A percentile compares a stretch with the other conserved stretches of the same genome.
phyloP scores from a whole-genome alignment of 2,797 vertebrate species.

The Microtus californicus region DNA sequence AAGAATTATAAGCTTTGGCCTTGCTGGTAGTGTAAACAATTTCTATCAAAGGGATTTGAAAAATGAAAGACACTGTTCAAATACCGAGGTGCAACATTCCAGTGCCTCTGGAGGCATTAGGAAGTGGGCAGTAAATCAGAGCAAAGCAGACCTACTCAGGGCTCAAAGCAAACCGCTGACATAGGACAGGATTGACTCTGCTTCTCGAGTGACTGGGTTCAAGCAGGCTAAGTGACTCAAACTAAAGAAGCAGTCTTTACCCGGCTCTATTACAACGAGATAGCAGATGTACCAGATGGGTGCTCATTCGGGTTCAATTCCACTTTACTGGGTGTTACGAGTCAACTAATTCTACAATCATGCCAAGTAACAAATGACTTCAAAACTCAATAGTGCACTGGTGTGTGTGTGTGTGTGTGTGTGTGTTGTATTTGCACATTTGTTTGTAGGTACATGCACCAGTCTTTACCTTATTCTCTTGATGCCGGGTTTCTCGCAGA shows the following conservation, averaged over 20 bases:
- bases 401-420: not conserved
- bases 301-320: not conserved
- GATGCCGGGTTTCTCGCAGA: not conserved
- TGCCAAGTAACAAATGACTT: constrained; percentile 19
- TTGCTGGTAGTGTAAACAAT: constrained; percentile 8
- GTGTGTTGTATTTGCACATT: not conserved
- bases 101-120: not conserved
- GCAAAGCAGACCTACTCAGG: not conserved
- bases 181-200: constrained; percentile 41
- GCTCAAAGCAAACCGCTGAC: constrained; percentile 6
- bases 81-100: constrained; percentile 54
- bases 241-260: not conserved
- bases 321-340: not conserved
- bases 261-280: not conserved
- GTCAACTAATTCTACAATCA: constrained; percentile 10
- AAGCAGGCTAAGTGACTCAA: not conserved
- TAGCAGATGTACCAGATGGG: not conserved
- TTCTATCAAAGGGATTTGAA: constrained; percentile 48
- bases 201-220: not conserved
- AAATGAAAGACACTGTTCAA: constrained; percentile 53
- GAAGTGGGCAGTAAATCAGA: constrained; percentile 39
- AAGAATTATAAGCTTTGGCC: constrained; percentile 18
- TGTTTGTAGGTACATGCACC: not conserved
- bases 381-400: not conserved
- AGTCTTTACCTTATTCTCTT: not conserved